Base-by-base conservation (phyloP, 2,888 invertebrate species). In the Harpagoxenus sublaevis region DNA sequence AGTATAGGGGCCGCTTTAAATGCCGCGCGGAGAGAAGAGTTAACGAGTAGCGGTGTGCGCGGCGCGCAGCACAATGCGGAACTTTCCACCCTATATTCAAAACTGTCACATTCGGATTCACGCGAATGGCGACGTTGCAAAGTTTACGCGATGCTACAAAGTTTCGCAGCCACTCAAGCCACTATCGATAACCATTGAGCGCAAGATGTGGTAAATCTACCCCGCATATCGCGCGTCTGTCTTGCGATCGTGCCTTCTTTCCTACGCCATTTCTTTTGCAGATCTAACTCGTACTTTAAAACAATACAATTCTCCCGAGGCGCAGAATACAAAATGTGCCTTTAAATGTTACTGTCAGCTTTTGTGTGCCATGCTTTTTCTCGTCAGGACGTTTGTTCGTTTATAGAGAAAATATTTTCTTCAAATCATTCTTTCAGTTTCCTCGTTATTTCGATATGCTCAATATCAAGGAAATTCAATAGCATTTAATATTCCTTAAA, bases 81-180 rank as follows among this genome's bases (percentile, higher is more conserved):
- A 81, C 79, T 81, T 81, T 81, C 79, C 48, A 51, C 60, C 60
- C 79, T 73, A 60, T 81, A 81, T 81, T 62, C 73, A 73, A 60
- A 81, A 81, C 79, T 73, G 48, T 81, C 79, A 81, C 79, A 81
- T 81, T 81, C 60, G 79, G 74, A 81, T 81, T 81, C 79, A 73
- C 39, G 28, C 74, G 73, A 73, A 81, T n/a, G 60, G 74, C 71
- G 48, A 73, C 48, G 39, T 48, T 73, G 39, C 48, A 48, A 73
- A 81, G 79, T 81, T 81, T 60, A 55, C 74, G 39, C 15, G 60
- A 31, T 42, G 53, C 70, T 28, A n/a, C 55, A 5, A 81, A 81
- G 57, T 79, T 79, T 79, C 23, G 39, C 45, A 73, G 35, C 35
- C 48, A 71, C 73, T 57, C 51, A 60, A 48, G 60, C 48, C 74